Conservation (phyloP, 2,113 vertebrate species). For the Solea solea region DNA sequence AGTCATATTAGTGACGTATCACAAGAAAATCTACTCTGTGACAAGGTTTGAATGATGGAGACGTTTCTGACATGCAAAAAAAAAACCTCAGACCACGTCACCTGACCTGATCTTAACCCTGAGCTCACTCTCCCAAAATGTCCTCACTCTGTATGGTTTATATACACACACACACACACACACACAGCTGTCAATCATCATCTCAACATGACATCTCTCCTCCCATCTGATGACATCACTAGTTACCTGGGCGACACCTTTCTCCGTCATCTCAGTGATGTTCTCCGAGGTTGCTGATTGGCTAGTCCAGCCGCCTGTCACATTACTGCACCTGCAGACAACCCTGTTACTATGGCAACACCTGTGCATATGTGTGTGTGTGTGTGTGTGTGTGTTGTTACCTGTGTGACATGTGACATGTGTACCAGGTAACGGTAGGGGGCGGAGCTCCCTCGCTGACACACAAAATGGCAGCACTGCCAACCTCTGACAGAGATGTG, state of each 20-base stretch:
- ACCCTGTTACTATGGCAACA: conserved; percentile 8
- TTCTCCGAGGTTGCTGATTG: conserved; percentile 74
- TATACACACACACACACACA: too few relatives aligned
- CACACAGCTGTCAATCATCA: neutral
- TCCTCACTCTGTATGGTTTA: too few relatives aligned
- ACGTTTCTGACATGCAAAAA: too few relatives aligned
- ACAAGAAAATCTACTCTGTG: too few relatives aligned
- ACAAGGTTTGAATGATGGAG: too few relatives aligned
- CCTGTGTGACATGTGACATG: conserved; percentile 87
- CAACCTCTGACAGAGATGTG: conserved; percentile 83
- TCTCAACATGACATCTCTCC: neutral
- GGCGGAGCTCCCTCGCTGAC: conserved; percentile 88
- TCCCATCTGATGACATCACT: conserved; percentile 6
- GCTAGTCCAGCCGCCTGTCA: conserved; percentile 69
- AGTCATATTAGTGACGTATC: too few relatives aligned
- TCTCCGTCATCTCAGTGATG: conserved; percentile 61
- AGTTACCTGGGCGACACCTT: conserved; percentile 55
- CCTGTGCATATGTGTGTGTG: neutral
- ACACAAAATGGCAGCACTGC: conserved; percentile 85
- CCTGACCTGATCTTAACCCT: too few relatives aligned
- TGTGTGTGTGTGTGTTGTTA: conserved; percentile 57
- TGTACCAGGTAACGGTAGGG: conserved; percentile 89
- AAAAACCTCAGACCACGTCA: too few relatives aligned
- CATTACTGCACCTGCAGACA: conserved; percentile 71
- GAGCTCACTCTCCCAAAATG: too few relatives aligned